Percentiles rank a stretch among this genome's conserved stretches.
Evolutionary conservation across 2,888 invertebrate species (phyloP).

Genomic region (Diarsia dahlii): DNA sequence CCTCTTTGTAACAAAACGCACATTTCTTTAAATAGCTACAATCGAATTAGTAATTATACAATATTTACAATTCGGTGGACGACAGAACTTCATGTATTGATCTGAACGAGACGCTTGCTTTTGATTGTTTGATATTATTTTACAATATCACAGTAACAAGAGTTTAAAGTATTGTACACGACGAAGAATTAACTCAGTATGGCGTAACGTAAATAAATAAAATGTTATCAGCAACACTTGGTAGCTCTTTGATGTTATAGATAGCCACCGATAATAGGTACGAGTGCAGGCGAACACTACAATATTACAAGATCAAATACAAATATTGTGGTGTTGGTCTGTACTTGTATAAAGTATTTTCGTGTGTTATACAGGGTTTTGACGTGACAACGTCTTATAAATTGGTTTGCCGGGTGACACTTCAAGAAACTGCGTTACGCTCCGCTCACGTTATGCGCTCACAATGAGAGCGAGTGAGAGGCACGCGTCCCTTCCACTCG

Average conservation of each 20-base stretch:
- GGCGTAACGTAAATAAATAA: constrained; percentile 22
- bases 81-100: constrained; percentile 18
- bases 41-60: constrained; percentile 46
- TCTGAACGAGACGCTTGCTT: constrained; percentile 13
- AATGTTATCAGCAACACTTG: background rate
- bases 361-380: background rate
- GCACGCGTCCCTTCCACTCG: too few species aligned
- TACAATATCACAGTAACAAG: constrained; percentile 47
- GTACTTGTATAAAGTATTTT: background rate
- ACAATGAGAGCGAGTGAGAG: too few species aligned
- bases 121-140: constrained; percentile 17
- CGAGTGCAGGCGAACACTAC: background rate
- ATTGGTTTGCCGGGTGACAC: too few species aligned
- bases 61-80: constrained; percentile 64
- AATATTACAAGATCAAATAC: background rate
- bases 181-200: constrained; percentile 26
- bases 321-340: background rate
- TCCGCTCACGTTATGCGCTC: too few species aligned
- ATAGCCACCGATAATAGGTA: background rate
- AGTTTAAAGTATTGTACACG: constrained; percentile 14
- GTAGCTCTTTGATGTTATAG: background rate
- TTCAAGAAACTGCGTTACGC: too few species aligned
- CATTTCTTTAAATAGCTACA: constrained; percentile 13
- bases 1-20: constrained; percentile 3
- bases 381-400: too few species aligned